phyloP scores from a whole-genome alignment of 2,797 vertebrate species.

The Rhodeus uyekii region DNA sequence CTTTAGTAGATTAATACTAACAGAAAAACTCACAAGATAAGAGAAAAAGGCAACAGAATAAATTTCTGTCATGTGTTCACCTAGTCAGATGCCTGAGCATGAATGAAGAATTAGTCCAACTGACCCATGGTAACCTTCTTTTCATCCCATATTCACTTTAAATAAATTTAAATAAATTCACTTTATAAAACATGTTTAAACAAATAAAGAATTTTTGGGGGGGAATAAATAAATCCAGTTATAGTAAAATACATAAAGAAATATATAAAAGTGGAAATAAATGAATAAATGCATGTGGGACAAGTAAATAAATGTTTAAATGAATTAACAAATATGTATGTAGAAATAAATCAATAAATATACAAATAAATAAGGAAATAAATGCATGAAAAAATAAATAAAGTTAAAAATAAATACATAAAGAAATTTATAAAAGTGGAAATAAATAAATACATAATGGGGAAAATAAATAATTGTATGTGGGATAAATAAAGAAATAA shows the following conservation, averaged over 20 bases:
- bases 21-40: background rate
- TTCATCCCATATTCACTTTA: background rate
- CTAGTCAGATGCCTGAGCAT: slow-evolving; percentile 59
- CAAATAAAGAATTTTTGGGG: too few species aligned
- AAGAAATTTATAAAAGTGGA: background rate
- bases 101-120: slow-evolving; percentile 50
- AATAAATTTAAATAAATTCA: too few species aligned
- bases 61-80: slow-evolving; percentile 55
- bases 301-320: too few species aligned
- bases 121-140: background rate
- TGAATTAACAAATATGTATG: too few species aligned
- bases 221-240: too few species aligned
- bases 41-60: slow-evolving; percentile 4
- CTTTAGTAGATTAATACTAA: background rate
- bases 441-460: background rate
- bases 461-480: background rate
- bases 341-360: background rate
- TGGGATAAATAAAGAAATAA: too few species aligned
- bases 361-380: background rate
- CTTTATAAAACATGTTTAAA: too few species aligned
- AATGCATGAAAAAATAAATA: background rate
- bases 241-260: background rate
- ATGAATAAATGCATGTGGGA: background rate
- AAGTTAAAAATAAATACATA: background rate
- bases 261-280: background rate